Evolutionary conservation across 2,888 invertebrate genomes (phyloP), one percentile per base, ranked within the genome.

Genomic region (Panopea generosa): DNA sequence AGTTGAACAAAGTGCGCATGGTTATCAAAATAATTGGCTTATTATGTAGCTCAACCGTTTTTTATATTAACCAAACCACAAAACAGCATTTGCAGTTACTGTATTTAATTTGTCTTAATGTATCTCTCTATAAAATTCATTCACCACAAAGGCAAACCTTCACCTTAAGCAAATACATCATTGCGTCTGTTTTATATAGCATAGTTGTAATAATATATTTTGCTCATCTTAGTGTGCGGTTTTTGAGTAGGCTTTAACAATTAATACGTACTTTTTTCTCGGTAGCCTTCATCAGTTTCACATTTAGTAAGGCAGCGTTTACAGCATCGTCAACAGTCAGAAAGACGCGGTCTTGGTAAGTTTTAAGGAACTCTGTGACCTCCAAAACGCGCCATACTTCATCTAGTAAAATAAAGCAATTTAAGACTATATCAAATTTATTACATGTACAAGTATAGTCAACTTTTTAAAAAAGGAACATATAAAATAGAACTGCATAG

Each of bases 241-340:
- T 4, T 18, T 3, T 45, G 6, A 20, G 45, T 18, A 18, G 16
- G 16, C 16, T 45, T 45, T 45, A 4, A 18, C 45, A 45, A 9
- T 33, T 11, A 4, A 33, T 11, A 45, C 45, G 6, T 45, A 45
- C 45, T 45, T 65, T 65, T n/a, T 33, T 61, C n/a, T 62, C 62
- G 7, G 62, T 20, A 4, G 56, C 57, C n/a, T 49, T 52, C 56
- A 50, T 47, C 0, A 79, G 33, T 26, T 75, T 52, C 24, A 45
- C 33, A n/a, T 65, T 59, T 4, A 75, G 26, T 14, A 27, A 47
- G 18, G 86, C 84, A 7, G 86, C 86, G 26, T 80, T 74, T 0
- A 93, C 90, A 2, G 94, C 94, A 85, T 94, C 94, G 68, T 93
- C 91, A 2, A 93, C 89, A 2, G 93, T 91, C 7, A 94, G 89